A percentile compares a stretch with the other conserved stretches of the same genome.
These are phyloP conservation scores for Cryptotis parvus DNA, from an alignment of 2,113 vertebrate genomes.

Conservation along the genomic window DNA sequence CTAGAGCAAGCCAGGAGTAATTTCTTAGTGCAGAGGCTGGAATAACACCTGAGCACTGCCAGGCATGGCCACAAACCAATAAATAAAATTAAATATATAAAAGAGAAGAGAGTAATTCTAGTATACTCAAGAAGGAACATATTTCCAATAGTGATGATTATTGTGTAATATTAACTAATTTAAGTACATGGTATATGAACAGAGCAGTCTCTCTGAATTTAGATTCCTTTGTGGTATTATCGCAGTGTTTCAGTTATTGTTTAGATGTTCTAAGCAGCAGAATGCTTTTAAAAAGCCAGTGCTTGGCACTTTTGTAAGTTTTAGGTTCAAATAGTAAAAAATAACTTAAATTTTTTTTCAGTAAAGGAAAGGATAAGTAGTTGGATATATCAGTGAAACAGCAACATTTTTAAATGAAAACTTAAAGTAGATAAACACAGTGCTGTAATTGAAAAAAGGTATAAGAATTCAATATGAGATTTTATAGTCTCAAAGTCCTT, in stretches of 20 bases:
- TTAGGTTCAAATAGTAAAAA: neutral
- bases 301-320: neutral
- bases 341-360: neutral
- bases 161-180: neutral
- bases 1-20: too few species aligned
- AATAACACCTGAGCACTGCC: too few species aligned
- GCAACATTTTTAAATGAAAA: neutral
- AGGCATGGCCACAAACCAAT: too few species aligned
- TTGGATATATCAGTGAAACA: neutral
- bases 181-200: neutral
- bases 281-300: neutral
- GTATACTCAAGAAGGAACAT: neutral
- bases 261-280: neutral
- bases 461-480: neutral
- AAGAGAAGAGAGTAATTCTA: neutral
- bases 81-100: neutral
- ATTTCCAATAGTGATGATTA: neutral
- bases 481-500: neutral
- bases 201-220: neutral
- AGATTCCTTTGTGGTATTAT: conserved; percentile 37
- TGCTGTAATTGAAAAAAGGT: neutral
- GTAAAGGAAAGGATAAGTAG: neutral
- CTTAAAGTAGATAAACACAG: neutral
- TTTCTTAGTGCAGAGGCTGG: too few species aligned
- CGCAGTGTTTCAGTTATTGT: neutral